These are phyloP conservation scores for Nerophis lumbriciformis DNA, from an alignment of 2,113 vertebrate species.

Conservation along the genomic window DNA sequence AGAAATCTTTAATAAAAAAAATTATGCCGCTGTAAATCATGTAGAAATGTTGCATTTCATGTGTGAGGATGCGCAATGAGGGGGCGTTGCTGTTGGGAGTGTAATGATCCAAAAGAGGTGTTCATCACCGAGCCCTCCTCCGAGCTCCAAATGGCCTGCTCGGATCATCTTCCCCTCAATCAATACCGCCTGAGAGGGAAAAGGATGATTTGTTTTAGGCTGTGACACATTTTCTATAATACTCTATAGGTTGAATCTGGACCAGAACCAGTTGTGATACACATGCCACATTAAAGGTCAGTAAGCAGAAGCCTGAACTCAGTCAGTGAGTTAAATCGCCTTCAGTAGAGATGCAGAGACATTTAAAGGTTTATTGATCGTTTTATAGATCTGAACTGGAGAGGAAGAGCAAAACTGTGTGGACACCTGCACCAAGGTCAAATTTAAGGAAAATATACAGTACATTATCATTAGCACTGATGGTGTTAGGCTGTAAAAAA, in stretches of 20 bases:
- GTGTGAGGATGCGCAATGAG: slow-evolving; percentile 21
- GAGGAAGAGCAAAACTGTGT: slow-evolving; percentile 68
- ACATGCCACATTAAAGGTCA: slow-evolving; percentile 43
- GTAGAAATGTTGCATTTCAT: slow-evolving; percentile 25
- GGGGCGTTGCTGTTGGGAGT: slow-evolving; percentile 31
- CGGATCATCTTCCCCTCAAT: slow-evolving; percentile 58
- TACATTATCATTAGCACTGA: background rate
- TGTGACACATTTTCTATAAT: slow-evolving; percentile 49
- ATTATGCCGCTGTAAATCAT: slow-evolving; percentile 19
- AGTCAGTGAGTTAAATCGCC: slow-evolving; percentile 60
- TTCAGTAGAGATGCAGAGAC: slow-evolving; percentile 52
- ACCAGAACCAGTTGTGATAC: slow-evolving; percentile 44
- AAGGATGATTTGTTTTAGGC: slow-evolving; percentile 41
- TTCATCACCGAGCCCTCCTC: slow-evolving; percentile 46
- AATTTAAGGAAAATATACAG: background rate
- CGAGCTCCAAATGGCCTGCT: slow-evolving; percentile 55
- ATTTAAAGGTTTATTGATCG: slow-evolving; percentile 74
- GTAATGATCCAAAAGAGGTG: slow-evolving; percentile 49
- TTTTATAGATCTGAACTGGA: slow-evolving; percentile 70
- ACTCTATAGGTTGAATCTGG: slow-evolving; percentile 30
- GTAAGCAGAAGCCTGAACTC: slow-evolving; percentile 27
- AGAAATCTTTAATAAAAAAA: slow-evolving; percentile 20
- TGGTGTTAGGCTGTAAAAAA: too few species aligned
- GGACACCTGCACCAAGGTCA: slow-evolving; percentile 30
- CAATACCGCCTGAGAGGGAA: slow-evolving; percentile 59